Evolutionary conservation across 2,797 vertebrate genomes (phyloP).

Genomic region (Cyprinella venusta): DNA sequence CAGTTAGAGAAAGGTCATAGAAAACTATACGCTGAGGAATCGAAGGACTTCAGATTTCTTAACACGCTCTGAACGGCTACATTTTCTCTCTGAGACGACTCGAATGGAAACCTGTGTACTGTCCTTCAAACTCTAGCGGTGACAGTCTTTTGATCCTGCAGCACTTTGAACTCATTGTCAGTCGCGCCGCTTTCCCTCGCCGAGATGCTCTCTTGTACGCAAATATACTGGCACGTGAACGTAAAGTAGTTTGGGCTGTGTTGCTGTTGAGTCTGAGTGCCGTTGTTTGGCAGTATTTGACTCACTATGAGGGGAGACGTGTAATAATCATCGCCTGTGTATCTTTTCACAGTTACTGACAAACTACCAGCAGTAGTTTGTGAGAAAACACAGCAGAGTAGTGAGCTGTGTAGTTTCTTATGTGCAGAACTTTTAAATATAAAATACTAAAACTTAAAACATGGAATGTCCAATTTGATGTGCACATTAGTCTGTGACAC

Average conservation of each 20-base stretch:
- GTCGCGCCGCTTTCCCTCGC: conserved; percentile 58
- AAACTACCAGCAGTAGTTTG: neutral
- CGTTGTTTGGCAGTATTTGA: neutral
- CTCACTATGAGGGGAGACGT: neutral
- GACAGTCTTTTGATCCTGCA: conserved; percentile 71
- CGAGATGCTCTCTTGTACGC: conserved; percentile 43
- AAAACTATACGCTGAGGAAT: conserved; percentile 60
- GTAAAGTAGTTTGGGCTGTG: neutral
- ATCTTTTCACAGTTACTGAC: neutral
- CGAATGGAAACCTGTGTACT: conserved; percentile 69
- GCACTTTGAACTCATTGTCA: conserved; percentile 74
- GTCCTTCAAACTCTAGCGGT: conserved; percentile 74
- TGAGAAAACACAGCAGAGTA: neutral
- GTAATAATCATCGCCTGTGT: too few species aligned
- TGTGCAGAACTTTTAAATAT: neutral
- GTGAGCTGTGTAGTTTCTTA: neutral
- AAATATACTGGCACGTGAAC: conserved; percentile 31
- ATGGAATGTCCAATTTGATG: too few species aligned
- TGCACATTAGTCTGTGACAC: too few species aligned
- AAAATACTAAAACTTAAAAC: neutral
- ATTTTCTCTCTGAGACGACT: conserved; percentile 64
- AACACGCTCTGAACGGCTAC: conserved; percentile 58
- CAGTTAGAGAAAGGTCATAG: conserved; percentile 72
- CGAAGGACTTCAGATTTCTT: conserved; percentile 64
- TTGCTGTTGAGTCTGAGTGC: neutral